A percentile compares a stretch with the other conserved stretches of the same genome.
These are phyloP conservation scores for Pampusana beccarii DNA, from an alignment of 2,113 vertebrate species.

Conservation along the genomic window DNA sequence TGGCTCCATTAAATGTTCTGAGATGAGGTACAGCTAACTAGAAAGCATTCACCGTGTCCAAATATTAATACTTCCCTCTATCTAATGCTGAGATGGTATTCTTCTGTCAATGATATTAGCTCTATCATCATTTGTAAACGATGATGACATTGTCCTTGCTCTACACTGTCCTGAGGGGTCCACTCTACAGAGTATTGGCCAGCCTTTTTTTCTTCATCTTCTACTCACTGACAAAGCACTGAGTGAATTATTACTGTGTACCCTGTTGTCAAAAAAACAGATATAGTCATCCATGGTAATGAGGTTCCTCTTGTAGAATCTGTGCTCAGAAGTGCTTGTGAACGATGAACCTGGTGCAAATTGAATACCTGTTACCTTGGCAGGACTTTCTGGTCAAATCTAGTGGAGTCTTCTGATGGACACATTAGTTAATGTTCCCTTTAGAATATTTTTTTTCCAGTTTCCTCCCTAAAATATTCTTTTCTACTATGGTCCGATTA, in stretches of 20 bases:
- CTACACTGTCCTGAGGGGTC: neutral
- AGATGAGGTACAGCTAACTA: neutral
- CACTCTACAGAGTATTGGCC: neutral
- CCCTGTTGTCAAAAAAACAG: neutral
- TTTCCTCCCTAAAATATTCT: neutral
- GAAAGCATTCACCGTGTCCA: neutral
- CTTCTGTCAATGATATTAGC: neutral
- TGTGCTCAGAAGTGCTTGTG: neutral
- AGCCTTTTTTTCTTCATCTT: neutral
- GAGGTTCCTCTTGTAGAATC: neutral
- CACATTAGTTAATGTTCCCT: neutral
- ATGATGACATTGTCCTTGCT: neutral
- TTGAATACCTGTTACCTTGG: neutral
- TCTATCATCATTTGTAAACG: neutral
- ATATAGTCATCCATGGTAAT: fast-evolving
- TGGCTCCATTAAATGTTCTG: neutral
- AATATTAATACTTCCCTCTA: neutral
- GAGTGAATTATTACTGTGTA: neutral
- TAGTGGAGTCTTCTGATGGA: neutral
- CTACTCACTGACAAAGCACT: neutral
- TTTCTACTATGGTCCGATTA: neutral
- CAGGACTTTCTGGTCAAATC: neutral
- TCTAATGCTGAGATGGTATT: neutral
- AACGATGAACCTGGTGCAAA: neutral
- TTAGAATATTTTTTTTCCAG: neutral